Base-by-base conservation (phyloP, 1,140 invertebrate genomes). In the Nasonia longicornis region DNA sequence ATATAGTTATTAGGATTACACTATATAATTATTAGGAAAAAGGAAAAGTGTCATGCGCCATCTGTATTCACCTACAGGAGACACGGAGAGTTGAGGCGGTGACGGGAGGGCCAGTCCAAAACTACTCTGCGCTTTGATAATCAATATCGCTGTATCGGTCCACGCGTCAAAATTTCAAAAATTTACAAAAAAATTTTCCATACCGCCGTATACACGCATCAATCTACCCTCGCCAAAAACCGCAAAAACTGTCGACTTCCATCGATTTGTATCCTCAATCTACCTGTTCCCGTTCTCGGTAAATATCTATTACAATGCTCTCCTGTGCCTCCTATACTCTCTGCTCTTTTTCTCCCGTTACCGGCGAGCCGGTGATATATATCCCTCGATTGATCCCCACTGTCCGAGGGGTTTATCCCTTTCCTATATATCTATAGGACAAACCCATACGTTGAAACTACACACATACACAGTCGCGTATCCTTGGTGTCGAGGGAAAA, bases 261-360 rank as follows among this genome's bases (percentile, higher is more conserved):
- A 63, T 29, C 16, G 26, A 7, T n/a, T 35, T 63, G 16, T 14
- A 76, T 76, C 58, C 31, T 26, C 26, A 20, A 31, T 63, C 22
- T 76, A 76, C 74, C 74, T 76, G 74, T 38, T 74, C 11, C 35
- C 38, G 2, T 22, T 38, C 29, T 76, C 52, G 16, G 20, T 66
- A 66, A 76, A 76, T 76, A 76, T 66, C 74, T 26, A 42, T 64
- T 76, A 76, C 74, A 76, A 76, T 42, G 35, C 74, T 66, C 74
- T 38, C 20, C 12, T 48, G 35, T 48, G 38, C 22, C 64, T 29
- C 14, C 73, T 52, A 77, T 35, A 0, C n/a, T 26, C 52, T 52
- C 52, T 58, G 22, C 26, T 67, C 31, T 76, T 76, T 76, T 66
- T 76, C 74, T 76, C n/a, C n/a, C 31, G 52, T 58, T 29, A 7